phyloP scores from a whole-genome alignment of 2,888 invertebrate species.

The Sympetrum striolatum region DNA sequence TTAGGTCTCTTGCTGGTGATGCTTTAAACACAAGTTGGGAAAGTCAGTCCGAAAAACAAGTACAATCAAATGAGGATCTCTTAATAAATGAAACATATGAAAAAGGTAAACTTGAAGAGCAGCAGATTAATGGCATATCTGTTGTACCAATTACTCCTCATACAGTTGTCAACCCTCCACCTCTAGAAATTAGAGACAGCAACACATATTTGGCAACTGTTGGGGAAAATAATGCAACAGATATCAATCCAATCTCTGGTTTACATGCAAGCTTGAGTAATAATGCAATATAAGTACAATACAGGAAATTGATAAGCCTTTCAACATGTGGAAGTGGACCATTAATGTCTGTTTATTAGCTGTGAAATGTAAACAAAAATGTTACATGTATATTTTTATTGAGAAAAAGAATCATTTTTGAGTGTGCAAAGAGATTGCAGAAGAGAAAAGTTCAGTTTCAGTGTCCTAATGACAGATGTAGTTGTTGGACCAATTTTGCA shows the following conservation, averaged over 20 bases:
- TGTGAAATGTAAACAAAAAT: background rate
- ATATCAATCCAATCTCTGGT: background rate
- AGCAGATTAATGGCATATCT: background rate
- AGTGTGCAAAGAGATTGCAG: background rate
- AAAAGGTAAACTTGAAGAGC: background rate
- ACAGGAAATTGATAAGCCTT: conserved; percentile 15
- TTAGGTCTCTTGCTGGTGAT: conserved; percentile 5
- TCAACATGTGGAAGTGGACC: background rate
- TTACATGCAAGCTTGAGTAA: background rate
- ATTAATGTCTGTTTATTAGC: background rate
- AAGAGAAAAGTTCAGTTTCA: background rate
- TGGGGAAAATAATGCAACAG: background rate
- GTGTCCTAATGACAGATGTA: background rate
- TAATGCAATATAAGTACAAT: background rate
- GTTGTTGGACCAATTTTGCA: conserved; percentile 10
- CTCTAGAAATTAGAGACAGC: background rate
- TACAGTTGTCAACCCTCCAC: background rate
- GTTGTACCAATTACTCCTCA: background rate
- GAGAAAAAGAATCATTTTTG: background rate
- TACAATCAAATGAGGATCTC: background rate
- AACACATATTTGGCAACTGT: background rate
- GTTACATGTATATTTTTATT: conserved; percentile 1
- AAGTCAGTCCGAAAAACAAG: background rate
- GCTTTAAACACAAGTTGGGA: background rate
- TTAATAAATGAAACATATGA: background rate